These are phyloP conservation scores for Ciconia maguari DNA, from an alignment of 2,113 vertebrate species.

Conservation along the genomic window DNA sequence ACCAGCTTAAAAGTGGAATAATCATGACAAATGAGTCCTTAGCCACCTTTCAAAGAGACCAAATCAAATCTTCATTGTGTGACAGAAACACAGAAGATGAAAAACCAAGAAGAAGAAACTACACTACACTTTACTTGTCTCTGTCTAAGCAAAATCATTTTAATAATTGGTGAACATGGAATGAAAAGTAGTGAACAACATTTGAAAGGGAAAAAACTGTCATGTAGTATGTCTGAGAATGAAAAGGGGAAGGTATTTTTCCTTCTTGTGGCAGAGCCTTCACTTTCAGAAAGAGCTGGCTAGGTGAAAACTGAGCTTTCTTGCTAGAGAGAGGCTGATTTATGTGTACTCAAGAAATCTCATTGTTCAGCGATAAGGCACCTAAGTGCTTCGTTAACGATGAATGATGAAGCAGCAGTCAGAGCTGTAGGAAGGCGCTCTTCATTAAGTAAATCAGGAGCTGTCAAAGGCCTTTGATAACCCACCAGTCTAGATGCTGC, in stretches of 20 bases:
- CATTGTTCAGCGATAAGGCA: not conserved
- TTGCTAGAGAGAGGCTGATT: not conserved
- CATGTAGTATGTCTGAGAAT: not conserved
- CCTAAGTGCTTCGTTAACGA: not conserved
- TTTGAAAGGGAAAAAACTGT: not conserved
- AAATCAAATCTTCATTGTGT: not conserved
- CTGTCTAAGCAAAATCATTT: conserved; percentile 11
- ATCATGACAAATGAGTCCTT: not conserved
- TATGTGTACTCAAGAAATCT: not conserved
- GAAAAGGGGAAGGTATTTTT: not conserved
- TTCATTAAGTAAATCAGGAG: not conserved
- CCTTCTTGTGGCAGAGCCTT: not conserved
- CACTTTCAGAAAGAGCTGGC: not conserved
- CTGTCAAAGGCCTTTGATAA: not conserved
- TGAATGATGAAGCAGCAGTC: not conserved
- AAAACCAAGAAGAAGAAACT: not conserved
- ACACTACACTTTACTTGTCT: not conserved
- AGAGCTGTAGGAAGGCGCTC: not conserved
- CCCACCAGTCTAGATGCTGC: not conserved
- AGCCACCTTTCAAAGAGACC: not conserved
- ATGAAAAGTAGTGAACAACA: not conserved
- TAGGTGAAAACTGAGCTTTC: not conserved
- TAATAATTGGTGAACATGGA: not conserved
- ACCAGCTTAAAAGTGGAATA: not conserved
- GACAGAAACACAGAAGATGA: not conserved